Base-by-base conservation (phyloP, 1,140 invertebrate genomes). In the Nymphalis io region DNA sequence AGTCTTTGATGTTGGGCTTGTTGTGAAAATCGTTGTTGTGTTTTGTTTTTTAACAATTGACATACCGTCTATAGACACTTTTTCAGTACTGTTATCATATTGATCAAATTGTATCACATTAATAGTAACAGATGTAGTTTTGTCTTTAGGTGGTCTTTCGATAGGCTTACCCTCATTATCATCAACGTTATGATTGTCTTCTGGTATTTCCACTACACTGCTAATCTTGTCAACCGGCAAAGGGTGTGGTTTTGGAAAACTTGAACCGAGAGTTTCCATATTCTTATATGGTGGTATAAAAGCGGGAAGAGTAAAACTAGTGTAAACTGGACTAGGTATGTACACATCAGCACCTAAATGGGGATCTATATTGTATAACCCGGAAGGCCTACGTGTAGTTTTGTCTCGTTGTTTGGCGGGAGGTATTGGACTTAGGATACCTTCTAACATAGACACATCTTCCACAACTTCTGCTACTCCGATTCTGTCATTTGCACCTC, bases 211-310 rank as follows among this genome's bases (percentile, higher is more conserved):
- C 23, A 90, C 84, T 15, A 86, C 89, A 57, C 89, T 78, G 67
- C 92, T 91, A 59, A 95, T 94, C 89, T 95, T 95, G 74, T 95
- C 94, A 3, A 95, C 93, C 1, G 94, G 94, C 75, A 95, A 93
- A 11, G 94, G 94, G 79, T 95, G 94, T 48, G 94, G 89, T 81
- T 92, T 92, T 6, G 92, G 86, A 72, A 91, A 93, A 64, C 87
- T 91, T 8, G 91, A 91, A 13, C 93, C 93, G 44, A 94, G 81
- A 33, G 88, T 91, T 88, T 93, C 91, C 77, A 89, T 89, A 78
- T 93, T 84, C 76, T 92, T 89, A 53, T 89, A 66, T 42, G 92
- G 86, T 33, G 89, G 90, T 20, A 91, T 90, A 76, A 94, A 91
- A 64, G 94, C 93, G 2, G 94, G 94, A 61, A 94, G 93, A 27